Evolutionary conservation across 2,113 vertebrate species (phyloP).

Genomic region (Phrynosoma platyrhinos): DNA sequence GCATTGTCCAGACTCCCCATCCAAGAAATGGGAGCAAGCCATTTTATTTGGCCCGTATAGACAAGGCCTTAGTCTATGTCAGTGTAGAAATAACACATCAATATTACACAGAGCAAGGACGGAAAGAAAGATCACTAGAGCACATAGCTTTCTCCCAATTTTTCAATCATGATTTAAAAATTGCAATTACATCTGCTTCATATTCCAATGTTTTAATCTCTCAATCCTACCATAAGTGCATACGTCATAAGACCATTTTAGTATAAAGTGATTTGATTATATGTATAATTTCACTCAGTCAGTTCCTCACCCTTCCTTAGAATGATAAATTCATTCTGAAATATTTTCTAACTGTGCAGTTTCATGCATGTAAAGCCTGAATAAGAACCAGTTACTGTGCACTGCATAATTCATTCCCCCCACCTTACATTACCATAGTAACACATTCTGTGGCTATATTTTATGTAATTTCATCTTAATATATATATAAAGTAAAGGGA

Average conservation of each 20-base stretch:
- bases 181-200: not conserved
- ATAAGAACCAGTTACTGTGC: not conserved
- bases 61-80: no score
- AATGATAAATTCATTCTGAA: not conserved
- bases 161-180: not conserved
- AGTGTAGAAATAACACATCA: not conserved
- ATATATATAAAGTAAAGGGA: not conserved
- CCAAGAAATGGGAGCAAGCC: no score
- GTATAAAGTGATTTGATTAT: not conserved
- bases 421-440: conserved; percentile 14
- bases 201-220: not conserved
- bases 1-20: no score
- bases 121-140: not conserved
- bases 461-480: not conserved
- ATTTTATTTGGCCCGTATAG: no score
- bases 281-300: not conserved
- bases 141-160: not conserved
- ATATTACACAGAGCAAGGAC: not conserved
- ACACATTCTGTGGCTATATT: not conserved
- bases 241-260: not conserved
- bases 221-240: not conserved
- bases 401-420: not conserved
- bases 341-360: not conserved
- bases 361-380: not conserved
- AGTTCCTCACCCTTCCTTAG: not conserved